phyloP scores from a whole-genome alignment of 1,140 invertebrate genomes.

The Drosophila nigromelanica region DNA sequence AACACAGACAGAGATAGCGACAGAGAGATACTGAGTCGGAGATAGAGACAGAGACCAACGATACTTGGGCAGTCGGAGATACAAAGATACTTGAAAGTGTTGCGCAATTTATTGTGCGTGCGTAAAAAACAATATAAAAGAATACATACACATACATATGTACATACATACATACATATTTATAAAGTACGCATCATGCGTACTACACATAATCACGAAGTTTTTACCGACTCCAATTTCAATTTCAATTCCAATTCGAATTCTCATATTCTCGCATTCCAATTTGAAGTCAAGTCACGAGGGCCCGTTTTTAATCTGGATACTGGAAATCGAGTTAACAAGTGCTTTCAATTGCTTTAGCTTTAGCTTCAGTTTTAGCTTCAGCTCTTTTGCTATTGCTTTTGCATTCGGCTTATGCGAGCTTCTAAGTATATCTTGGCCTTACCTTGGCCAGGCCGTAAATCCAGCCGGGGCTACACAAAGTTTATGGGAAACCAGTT shows the following conservation, averaged over 20 bases:
- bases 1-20: not conserved
- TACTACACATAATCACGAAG: slow-evolving; percentile 13
- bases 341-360: slow-evolving; percentile 13
- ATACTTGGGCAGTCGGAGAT: slow-evolving; percentile 5
- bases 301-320: slow-evolving; percentile 3
- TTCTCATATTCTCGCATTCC: slow-evolving; percentile 9
- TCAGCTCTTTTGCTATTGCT: not conserved
- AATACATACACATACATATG: slow-evolving; percentile 4
- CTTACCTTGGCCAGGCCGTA: slow-evolving; percentile 17
- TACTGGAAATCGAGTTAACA: not conserved
- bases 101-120: slow-evolving; percentile 46
- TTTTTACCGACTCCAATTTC: slow-evolving; percentile 12
- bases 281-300: slow-evolving; percentile 23
- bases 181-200: slow-evolving; percentile 28
- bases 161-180: slow-evolving; percentile 10
- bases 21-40: too few species aligned
- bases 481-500: slow-evolving; percentile 44
- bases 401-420: not conserved
- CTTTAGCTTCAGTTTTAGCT: not conserved
- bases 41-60: not conserved
- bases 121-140: not conserved
- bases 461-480: slow-evolving; percentile 1
- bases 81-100: slow-evolving; percentile 20
- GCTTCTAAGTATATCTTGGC: slow-evolving; percentile 17
- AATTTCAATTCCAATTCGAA: slow-evolving; percentile 30